phyloP scores from a whole-genome alignment of 2,797 vertebrate genomes.

The Urosaurus nigricauda region DNA sequence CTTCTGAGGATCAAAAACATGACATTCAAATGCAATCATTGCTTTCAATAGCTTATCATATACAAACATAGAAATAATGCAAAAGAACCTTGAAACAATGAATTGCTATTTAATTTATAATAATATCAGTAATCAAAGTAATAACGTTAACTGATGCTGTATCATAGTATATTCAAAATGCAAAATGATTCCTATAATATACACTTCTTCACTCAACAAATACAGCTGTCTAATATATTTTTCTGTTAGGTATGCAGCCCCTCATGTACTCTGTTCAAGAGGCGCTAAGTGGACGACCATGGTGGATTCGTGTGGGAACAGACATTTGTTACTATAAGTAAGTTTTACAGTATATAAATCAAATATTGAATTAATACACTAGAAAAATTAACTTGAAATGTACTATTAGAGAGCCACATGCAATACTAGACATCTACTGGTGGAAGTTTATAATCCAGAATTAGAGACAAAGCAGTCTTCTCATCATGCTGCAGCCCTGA shows the following conservation, averaged over 20 bases:
- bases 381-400: conserved; percentile 10
- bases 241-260: conserved; percentile 92
- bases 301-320: conserved; percentile 91
- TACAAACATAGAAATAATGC: not conserved
- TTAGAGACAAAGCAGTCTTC: too few species aligned
- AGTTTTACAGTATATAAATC: conserved; percentile 62
- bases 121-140: not conserved
- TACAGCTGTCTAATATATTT: conserved; percentile 26
- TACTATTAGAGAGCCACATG: not conserved
- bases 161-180: not conserved
- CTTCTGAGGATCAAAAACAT: not conserved
- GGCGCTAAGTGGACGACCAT: conserved; percentile 90
- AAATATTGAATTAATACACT: conserved; percentile 5
- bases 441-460: too few species aligned
- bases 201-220: conserved; percentile 6
- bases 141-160: not conserved
- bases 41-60: not conserved
- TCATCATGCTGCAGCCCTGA: too few species aligned
- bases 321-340: conserved; percentile 99
- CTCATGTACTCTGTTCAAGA: conserved; percentile 99
- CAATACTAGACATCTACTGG: too few species aligned
- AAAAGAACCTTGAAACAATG: not conserved
- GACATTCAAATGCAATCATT: not conserved
- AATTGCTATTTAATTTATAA: not conserved
- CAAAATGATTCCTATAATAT: not conserved